Evolutionary conservation across 2,113 vertebrate genomes (phyloP), one percentile per base, ranked within the genome.

Genomic region (Vidua chalybeata): DNA sequence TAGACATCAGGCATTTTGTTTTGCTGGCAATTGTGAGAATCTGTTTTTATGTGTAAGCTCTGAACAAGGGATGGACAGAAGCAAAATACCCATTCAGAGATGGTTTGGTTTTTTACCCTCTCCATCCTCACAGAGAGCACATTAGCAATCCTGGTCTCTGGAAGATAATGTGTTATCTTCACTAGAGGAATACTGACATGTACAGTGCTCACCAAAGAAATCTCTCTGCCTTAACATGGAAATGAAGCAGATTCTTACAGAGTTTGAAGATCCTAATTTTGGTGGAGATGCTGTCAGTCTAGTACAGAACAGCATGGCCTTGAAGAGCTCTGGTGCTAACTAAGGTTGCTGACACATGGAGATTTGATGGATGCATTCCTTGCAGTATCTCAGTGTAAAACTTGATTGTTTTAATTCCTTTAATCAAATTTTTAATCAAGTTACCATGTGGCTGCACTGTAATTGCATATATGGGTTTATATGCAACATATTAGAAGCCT

Each of bases 401-500:
- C 14, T 48, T 76, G 18, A 76, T 63, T 87, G 45, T 45, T 91
- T 93, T 68, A 93, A 87, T 81, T 86, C 27, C 22, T 81, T 92
- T 89, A 90, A 92, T 93, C 67, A 69, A 26, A 41, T 9, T 69
- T 88, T 83, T 86, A 96, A 86, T 88, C 55, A 74, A 74, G 23
- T 90, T 89, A 68, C 66, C 27, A 27, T 67, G 64, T 71, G 43
- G 49, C 58, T 4, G 7, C 14, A 35, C 33, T 84, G 15, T 87
- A 88, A 94, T 78, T 94, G 43, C 73, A 39, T 39, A 26, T 62
- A 37, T 51, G 43, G 46, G 74, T 93, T 94, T 90, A 75, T 66
- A 59, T 62, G 46, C 2, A 5, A 48, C 12, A 18, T 9, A 28
- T 77, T 49, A 74, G 78, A 78, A 84, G 46, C 54, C 46, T 79